Conservation (phyloP, 2,888 invertebrate species). For the Torymus aiolomorphi region DNA sequence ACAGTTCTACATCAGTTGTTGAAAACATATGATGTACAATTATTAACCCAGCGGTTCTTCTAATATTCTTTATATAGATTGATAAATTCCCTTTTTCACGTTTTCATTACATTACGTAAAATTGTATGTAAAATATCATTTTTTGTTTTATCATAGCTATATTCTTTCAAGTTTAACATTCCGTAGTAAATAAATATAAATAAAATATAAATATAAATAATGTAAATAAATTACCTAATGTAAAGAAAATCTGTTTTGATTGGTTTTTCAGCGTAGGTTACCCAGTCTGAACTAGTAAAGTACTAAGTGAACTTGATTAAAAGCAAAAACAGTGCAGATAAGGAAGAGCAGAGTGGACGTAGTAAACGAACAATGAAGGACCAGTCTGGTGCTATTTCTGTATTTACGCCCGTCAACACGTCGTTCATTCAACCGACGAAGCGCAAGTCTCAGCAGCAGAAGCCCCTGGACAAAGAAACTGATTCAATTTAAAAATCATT, state of each 20-base stretch:
- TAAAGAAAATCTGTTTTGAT: not conserved
- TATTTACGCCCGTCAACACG: constrained; percentile 64
- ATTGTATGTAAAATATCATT: no score
- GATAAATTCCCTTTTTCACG: no score
- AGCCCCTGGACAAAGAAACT: constrained; percentile 46
- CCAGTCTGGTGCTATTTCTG: constrained; percentile 30
- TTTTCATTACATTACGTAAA: no score
- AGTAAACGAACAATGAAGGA: constrained; percentile 29
- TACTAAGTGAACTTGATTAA: constrained; percentile 15
- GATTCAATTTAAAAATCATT: constrained; percentile 72
- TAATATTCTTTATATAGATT: no score
- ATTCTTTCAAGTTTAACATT: no score
- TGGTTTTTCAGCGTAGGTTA: not conserved
- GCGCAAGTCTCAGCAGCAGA: constrained; percentile 40
- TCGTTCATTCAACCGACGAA: constrained; percentile 57
- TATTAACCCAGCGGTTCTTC: no score
- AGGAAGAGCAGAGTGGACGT: not conserved
- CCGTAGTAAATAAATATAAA: no score
- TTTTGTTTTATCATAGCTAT: no score
- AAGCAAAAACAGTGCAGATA: not conserved
- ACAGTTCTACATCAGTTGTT: no score
- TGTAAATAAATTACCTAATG: no score
- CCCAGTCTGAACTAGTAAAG: not conserved
- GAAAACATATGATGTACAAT: no score
- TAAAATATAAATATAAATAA: no score